A percentile compares a stretch with the other conserved stretches of the same genome.
These are phyloP conservation scores for Theretra japonica DNA, from an alignment of 2,888 invertebrate genomes.

Conservation along the genomic window DNA sequence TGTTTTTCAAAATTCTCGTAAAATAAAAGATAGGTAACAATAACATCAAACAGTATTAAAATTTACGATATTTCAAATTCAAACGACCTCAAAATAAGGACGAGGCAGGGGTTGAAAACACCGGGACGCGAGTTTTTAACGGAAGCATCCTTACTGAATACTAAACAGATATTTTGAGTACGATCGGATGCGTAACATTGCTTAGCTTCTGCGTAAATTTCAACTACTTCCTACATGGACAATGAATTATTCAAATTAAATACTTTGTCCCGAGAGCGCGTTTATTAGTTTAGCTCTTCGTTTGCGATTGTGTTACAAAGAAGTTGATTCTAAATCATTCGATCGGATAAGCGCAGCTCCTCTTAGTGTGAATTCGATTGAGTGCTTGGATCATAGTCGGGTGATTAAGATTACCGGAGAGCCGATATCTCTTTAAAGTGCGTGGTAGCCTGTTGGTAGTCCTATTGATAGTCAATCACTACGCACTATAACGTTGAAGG, in stretches of 20 bases:
- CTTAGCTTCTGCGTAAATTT: conserved; percentile 17
- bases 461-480: no score
- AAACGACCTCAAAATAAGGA: conserved; percentile 5
- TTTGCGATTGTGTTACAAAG: not conserved
- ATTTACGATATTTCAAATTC: not conserved
- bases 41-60: not conserved
- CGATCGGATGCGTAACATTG: conserved; percentile 1
- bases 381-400: no score
- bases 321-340: not conserved
- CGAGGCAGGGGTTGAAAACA: conserved; percentile 14
- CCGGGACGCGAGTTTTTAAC: conserved; percentile 12
- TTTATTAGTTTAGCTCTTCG: not conserved
- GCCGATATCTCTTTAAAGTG: no score
- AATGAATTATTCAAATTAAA: conserved; percentile 21
- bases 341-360: no score
- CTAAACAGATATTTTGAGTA: conserved; percentile 2
- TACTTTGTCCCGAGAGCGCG: not conserved
- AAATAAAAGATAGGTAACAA: no score
- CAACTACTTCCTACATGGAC: conserved; percentile 23
- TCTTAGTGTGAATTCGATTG: no score
- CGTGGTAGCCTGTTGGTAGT: no score
- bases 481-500: no score
- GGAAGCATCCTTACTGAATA: conserved; percentile 16
- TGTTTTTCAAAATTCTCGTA: no score
- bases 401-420: no score